Base-by-base conservation (phyloP, 64 coral and sea anemone species). In the Actinia tenebrosa region DNA sequence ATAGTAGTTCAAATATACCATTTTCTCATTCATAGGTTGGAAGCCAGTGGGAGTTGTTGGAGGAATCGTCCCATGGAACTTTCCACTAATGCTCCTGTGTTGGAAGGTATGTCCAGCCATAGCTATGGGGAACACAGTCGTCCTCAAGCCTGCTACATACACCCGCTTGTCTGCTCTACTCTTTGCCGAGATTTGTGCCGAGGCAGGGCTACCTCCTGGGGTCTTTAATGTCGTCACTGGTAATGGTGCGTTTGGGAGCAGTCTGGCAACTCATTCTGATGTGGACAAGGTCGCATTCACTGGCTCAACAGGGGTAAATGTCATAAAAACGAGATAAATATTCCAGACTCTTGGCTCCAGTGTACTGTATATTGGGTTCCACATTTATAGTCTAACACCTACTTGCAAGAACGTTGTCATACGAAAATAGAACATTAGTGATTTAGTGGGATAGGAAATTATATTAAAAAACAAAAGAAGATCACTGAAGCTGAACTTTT, bases 221-320 rank as follows among this genome's bases (percentile, higher is more conserved):
- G 97, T 99, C 0, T 99, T 99, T 75, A 99, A 99, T 99, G 93
- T 99, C 30, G 97, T 99, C 17, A 99, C 97, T 85, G 97, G 97
- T 20, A 99, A 94, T 88, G 97, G 91, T 80, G 91, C 88, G 45
- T 94, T 99, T 87, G 97, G 97, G 7, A 99, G 97, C 84, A 61
- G 80, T 0, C 84, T 99, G 72, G 97, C 93, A 30, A 59, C 44
- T 46, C 97, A 99, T 47, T 83, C 87, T 42, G 93, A 99, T 87
- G 88, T 99, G 18, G 97, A 99, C 86, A 99, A 99, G 77, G 93
- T 99, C 15, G 97, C 97, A 77, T 99, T 99, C 58, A 99, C 97
- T 52, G 97, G 97, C 14, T 99, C 97, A 83, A 99, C 97, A 58
- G 97, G 95, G 97, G 97, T 98, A 88, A 17, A 47, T 14, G 26